Evolutionary conservation across 2,797 vertebrate species (phyloP).

Genomic region (Decapterus maruadsi): DNA sequence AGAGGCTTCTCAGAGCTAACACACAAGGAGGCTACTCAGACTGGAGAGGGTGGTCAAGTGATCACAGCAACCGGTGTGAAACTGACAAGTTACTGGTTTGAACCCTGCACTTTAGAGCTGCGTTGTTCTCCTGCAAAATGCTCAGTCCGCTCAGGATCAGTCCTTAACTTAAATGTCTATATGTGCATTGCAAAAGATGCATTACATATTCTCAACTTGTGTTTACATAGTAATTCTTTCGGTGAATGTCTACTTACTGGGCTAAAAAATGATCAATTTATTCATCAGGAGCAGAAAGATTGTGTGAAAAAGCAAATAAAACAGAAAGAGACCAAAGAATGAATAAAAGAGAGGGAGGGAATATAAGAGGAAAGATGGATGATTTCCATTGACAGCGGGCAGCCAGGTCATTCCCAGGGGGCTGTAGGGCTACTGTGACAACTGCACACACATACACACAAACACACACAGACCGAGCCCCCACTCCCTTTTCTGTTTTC

Average conservation of each 20-base stretch:
- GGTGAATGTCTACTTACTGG: background rate
- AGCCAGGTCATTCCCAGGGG: slow-evolving; percentile 45
- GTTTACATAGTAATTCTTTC: slow-evolving; percentile 9
- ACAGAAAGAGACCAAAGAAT: slow-evolving; percentile 3
- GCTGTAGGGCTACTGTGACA: slow-evolving; percentile 33
- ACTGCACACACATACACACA: slow-evolving; percentile 31
- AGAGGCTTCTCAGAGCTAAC: slow-evolving; percentile 16
- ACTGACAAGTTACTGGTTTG: slow-evolving; percentile 10
- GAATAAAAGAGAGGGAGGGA: slow-evolving; percentile 29
- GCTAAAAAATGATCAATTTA: slow-evolving; percentile 4
- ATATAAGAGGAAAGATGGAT: slow-evolving; percentile 35
- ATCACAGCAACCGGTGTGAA: slow-evolving; percentile 6
- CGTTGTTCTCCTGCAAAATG: slow-evolving; percentile 10
- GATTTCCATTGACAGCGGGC: slow-evolving; percentile 60
- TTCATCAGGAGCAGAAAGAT: background rate
- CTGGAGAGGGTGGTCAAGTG: slow-evolving; percentile 12
- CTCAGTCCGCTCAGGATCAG: background rate
- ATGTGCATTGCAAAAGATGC: background rate
- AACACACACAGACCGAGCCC: slow-evolving; percentile 12
- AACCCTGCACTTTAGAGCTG: slow-evolving; percentile 4
- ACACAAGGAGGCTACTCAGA: slow-evolving; percentile 6
- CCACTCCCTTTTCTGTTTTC: slow-evolving; percentile 17
- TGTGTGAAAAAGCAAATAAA: background rate
- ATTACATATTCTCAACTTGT: background rate
- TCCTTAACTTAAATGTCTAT: background rate